A percentile compares a stretch with the other conserved stretches of the same genome.
These are phyloP conservation scores for Petrosia ficiformis DNA, from an alignment of 37 sponge, comb jelly and placozoan genomes.

Conservation along the genomic window DNA sequence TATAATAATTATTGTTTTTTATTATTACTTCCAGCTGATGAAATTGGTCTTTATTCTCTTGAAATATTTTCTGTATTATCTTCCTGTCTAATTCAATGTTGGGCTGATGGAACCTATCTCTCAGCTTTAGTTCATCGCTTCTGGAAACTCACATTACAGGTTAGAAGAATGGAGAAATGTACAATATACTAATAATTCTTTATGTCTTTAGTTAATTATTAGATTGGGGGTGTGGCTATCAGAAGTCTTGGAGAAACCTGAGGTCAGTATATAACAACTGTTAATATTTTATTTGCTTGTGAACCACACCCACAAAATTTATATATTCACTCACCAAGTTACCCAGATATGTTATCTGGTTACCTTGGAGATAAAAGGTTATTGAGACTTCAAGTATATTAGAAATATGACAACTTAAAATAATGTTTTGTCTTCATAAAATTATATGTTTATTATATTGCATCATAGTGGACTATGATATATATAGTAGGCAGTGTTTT, in stretches of 20 bases:
- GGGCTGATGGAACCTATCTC: constrained; percentile 72
- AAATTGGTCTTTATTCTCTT: constrained; percentile 36
- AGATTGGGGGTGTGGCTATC: neutral
- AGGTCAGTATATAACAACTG: neutral
- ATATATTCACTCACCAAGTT: too few species aligned
- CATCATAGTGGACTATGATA: neutral
- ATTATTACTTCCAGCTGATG: too few species aligned
- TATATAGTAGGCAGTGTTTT: too few species aligned
- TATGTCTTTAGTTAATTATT: neutral
- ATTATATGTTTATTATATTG: neutral
- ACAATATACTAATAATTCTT: too few species aligned
- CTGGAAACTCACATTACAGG: constrained; percentile 95
- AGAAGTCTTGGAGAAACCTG: neutral
- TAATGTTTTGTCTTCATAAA: neutral
- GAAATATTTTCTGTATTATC: constrained; percentile 48
- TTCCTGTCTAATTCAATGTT: constrained; percentile 66
- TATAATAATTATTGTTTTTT: too few species aligned
- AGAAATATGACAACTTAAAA: too few species aligned
- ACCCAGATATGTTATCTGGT: too few species aligned
- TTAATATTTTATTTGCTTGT: too few species aligned
- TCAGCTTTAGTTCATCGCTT: constrained; percentile 79
- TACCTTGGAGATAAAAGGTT: too few species aligned
- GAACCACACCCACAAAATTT: too few species aligned
- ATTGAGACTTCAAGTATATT: too few species aligned
- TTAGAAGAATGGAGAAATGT: too few species aligned